Evolutionary conservation across 2,113 vertebrate genomes (phyloP), one percentile per base, ranked within the genome.

Genomic region (Turnix velox): DNA sequence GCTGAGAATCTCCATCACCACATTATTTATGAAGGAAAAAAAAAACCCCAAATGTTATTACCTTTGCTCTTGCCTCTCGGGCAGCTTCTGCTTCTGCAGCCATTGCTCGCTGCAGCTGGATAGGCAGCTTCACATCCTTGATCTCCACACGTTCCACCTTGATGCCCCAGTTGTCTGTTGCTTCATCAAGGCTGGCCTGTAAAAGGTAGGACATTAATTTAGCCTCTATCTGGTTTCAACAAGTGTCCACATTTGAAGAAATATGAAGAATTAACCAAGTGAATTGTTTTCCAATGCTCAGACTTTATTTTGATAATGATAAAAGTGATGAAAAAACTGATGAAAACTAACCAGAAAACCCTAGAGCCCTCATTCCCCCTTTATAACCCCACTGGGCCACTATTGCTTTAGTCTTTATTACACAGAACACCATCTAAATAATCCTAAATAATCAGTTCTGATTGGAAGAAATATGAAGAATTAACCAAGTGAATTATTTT

Each of bases 71-170:
- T 1, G 99, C 99, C 96, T 99, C 99, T 1, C 99, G 97, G 33
- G 97, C 92, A 3, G 99, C 99, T 97, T 99, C 99, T 0, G 99
- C 99, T 90, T 99, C 99, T 4, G 99, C 99, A 3, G 99, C 99
- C 99, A 99, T 99, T 12, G 99, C 99, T 92, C 99, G 98, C 98
- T 99, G 99, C 39, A 99, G 98, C 97, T 99, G 99, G 18, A 98
- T 52, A 0, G 99, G 99, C 10, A 99, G 96, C 78, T 99, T 99
- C 90, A 99, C 99, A 0, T 99, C 99, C 94, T 99, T 99, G 79
- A 99, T 99, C 90, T 99, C 99, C 96, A 99, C 99, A 4, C 99
- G 98, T 93, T 99, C 98, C 95, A 99, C 99, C 91, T 99, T 99
- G 89, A 99, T 99, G 9, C 99, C 99, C 99, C 99, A 99, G 24